Evolutionary conservation across 2,113 vertebrate species (phyloP).

Genomic region (Cyprichromis sp.): DNA sequence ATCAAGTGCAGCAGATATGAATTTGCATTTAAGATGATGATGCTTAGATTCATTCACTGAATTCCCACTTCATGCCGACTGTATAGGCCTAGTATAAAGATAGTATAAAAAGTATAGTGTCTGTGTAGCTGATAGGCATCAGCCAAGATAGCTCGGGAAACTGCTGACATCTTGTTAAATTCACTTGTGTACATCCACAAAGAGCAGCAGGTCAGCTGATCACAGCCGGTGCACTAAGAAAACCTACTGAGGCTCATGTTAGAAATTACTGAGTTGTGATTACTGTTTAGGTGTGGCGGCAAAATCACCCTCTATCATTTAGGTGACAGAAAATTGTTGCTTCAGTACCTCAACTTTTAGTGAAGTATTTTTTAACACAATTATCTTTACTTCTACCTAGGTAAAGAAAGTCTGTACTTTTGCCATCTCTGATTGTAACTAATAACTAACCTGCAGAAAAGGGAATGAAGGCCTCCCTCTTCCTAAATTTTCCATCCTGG

Average conservation of each 20-base stretch:
- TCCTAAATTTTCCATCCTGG: conserved; percentile 61
- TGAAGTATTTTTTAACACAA: too few relatives aligned
- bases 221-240: not conserved
- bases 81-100: not conserved
- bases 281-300: too few relatives aligned
- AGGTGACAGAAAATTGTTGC: too few relatives aligned
- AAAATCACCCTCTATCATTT: too few relatives aligned
- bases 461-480: too few relatives aligned
- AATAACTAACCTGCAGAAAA: too few relatives aligned
- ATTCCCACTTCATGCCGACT: not conserved
- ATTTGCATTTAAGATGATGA: not conserved
- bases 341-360: not conserved
- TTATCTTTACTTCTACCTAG: too few relatives aligned
- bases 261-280: not conserved
- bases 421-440: not conserved
- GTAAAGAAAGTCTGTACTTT: too few relatives aligned
- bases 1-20: not conserved
- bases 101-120: not conserved
- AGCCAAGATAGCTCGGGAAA: fast-evolving
- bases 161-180: not conserved
- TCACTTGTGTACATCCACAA: not conserved
- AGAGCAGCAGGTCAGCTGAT: not conserved
- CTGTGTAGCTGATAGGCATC: too few relatives aligned
- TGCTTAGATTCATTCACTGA: not conserved
- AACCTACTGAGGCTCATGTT: not conserved